Conservation (phyloP, 2,888 invertebrate species). For the Zele albiditarsus region DNA sequence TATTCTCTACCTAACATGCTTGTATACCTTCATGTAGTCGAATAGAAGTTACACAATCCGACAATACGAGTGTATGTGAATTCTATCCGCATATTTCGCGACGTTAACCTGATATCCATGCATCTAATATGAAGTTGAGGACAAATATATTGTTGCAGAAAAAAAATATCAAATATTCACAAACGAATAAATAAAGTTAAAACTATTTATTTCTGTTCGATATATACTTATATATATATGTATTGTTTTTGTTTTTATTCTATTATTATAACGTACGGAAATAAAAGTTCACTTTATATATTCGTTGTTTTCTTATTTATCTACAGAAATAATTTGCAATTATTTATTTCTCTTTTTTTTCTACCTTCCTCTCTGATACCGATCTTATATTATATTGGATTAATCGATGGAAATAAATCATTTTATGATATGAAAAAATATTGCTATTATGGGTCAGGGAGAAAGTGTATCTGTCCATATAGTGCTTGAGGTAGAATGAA, state of each 20-base stretch:
- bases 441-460: neutral
- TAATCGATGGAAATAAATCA: constrained; percentile 7
- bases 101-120: constrained; percentile 52
- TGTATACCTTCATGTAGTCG: constrained; percentile 30
- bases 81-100: constrained; percentile 50
- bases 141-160: neutral
- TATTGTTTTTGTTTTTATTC: neutral
- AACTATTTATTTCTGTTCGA: neutral
- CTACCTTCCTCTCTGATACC: neutral
- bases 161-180: neutral
- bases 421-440: constrained; percentile 2
- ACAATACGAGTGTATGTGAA: constrained; percentile 53
- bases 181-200: neutral
- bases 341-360: neutral
- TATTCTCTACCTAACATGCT: constrained; percentile 4
- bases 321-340: neutral
- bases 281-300: neutral
- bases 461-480: neutral
- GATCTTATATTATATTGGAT: neutral
- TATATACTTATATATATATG: no score
- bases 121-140: constrained; percentile 17
- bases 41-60: constrained; percentile 45
- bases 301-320: neutral
- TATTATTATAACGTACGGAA: neutral
- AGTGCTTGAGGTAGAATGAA: neutral